Evolutionary conservation across 2,888 invertebrate species (phyloP).

Genomic region (Clitarchus hookeri): DNA sequence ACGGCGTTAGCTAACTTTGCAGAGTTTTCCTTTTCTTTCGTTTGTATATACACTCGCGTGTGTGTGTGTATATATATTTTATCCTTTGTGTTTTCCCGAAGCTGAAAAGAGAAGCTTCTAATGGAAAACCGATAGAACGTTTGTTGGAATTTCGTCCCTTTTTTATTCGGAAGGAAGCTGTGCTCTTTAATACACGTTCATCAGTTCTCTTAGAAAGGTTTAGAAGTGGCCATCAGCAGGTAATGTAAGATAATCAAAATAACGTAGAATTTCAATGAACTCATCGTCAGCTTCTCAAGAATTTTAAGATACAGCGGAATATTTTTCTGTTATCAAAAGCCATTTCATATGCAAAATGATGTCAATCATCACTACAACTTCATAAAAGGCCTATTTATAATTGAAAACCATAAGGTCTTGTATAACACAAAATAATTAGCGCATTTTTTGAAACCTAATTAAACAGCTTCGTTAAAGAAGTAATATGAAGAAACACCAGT

Average conservation of each 20-base stretch:
- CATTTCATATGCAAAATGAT: too few relatives aligned
- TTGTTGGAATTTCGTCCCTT: conserved; percentile 30
- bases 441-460: too few relatives aligned
- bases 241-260: conserved; percentile 6
- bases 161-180: background rate
- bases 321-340: too few relatives aligned
- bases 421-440: too few relatives aligned
- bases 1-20: background rate
- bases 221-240: background rate
- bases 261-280: background rate
- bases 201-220: background rate
- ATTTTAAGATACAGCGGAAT: too few relatives aligned
- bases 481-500: too few relatives aligned
- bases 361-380: too few relatives aligned
- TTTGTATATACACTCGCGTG: background rate
- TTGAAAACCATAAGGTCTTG: too few relatives aligned
- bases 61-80: background rate
- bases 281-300: too few relatives aligned
- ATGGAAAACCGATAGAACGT: conserved; percentile 35
- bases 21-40: background rate
- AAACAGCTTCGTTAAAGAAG: too few relatives aligned
- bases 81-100: background rate
- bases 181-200: background rate
- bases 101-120: conserved; percentile 25
- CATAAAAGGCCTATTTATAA: too few relatives aligned